Evolutionary conservation across 2,797 vertebrate genomes (phyloP).

Genomic region (Thripadectes ignobilis): DNA sequence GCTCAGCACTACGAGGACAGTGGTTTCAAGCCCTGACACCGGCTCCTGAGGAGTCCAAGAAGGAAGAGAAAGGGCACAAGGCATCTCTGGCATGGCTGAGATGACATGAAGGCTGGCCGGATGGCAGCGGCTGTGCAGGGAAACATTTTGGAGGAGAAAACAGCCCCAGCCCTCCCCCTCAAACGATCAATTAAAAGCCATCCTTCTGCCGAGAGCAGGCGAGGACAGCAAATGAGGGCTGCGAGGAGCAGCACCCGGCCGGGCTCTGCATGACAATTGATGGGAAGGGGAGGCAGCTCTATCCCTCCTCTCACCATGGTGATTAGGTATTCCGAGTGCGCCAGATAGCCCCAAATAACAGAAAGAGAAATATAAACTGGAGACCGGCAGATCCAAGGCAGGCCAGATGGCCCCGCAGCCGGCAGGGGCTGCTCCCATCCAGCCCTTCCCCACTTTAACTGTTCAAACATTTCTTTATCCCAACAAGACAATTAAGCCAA

Average conservation of each 20-base stretch:
- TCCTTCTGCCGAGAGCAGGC: conserved; percentile 65
- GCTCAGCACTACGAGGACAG: neutral
- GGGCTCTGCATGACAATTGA: conserved; percentile 82
- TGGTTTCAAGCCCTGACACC: neutral
- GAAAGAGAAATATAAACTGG: conserved; percentile 71
- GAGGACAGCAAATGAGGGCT: conserved; percentile 66
- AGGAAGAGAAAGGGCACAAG: neutral
- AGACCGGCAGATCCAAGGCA: conserved; percentile 66
- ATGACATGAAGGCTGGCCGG: neutral
- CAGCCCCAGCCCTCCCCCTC: conserved; percentile 66
- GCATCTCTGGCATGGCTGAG: conserved; percentile 13
- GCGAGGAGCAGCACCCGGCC: conserved; percentile 60
- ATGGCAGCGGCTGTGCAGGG: conserved; percentile 25
- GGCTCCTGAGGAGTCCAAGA: neutral
- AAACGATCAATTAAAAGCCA: conserved; percentile 76
- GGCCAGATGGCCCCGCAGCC: conserved; percentile 82
- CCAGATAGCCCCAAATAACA: conserved; percentile 69
- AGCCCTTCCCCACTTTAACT: conserved; percentile 78
- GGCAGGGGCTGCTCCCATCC: conserved; percentile 77
- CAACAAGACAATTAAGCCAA: conserved; percentile 80
- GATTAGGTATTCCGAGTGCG: conserved; percentile 80
- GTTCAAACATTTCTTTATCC: conserved; percentile 84
- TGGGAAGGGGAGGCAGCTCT: conserved; percentile 65
- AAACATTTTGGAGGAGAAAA: conserved; percentile 60
- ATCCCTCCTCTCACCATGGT: conserved; percentile 75